Base-by-base conservation (phyloP, 2,888 invertebrate genomes). In the Cataglyphis albicans region DNA sequence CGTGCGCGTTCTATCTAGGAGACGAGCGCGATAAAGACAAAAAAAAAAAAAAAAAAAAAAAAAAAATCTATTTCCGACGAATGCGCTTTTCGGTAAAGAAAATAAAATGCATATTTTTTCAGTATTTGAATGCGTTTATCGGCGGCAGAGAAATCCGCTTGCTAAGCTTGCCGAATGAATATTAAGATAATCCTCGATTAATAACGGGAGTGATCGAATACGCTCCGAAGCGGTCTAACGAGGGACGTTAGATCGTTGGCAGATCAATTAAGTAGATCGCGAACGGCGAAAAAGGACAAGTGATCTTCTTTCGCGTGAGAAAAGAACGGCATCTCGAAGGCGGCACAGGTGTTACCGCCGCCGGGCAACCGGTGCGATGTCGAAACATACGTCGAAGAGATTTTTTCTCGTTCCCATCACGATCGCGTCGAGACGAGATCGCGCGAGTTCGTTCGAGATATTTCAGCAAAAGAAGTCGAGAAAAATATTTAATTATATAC, bases 391-490 rank as follows among this genome's bases (percentile, higher is more conserved):
- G 12, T 59, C 72, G 72, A 70, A 44, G 78, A 72, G 78, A 80
- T 80, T 72, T 72, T 80, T 72, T 72, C 78, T 72, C 78, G 70
- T 78, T 78, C 44, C 70, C 78, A 61, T 80, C 72, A n/a, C 72
- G 59, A 80, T 80, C 70, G 67, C 70, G 67, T 64, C 6, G 67
- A 32, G 74, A 67, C 68, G 68, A 68, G 76, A 76, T 76, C 78
- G 78, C 78, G 78, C 63, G 63, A 21, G 2, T 18, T 67, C 67
- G 41, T 78, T 44, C 57, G 32, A 78, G 72, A 61, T 55, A 29
- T 72, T 72, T 78, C 70, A 78, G 78, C 72, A 80, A 72, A n/a
- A 52, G 52, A n/a, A 70, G 59, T 35, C 59, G 44, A 44, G 78
- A 59, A 72, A 78, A 59, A 72, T 59, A 70, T 72, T 55, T 67